Evolutionary conservation across 2,113 vertebrate species (phyloP).

Genomic region (Ptilorrhoa leucosticta): DNA sequence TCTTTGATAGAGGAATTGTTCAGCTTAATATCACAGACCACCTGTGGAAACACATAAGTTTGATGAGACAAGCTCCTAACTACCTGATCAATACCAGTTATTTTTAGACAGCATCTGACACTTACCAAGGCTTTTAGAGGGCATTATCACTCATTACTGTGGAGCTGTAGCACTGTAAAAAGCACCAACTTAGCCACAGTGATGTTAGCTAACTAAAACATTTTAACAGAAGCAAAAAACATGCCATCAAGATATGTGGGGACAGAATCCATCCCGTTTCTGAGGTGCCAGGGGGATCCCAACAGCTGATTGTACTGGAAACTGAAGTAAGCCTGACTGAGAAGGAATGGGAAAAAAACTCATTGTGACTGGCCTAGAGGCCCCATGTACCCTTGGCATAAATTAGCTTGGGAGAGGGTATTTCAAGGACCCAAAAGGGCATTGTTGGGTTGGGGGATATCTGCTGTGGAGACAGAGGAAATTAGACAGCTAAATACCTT

Average conservation of each 20-base stretch:
- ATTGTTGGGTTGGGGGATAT: background rate
- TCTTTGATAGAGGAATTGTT: background rate
- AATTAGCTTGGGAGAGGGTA: background rate
- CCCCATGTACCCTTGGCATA: background rate
- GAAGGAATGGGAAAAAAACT: background rate
- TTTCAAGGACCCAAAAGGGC: background rate
- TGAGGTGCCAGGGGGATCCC: background rate
- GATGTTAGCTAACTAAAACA: background rate
- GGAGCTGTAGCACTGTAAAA: background rate
- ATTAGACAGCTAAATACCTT: background rate
- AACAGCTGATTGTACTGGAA: background rate
- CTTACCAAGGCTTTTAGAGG: background rate
- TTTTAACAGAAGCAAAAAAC: background rate
- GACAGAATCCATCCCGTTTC: background rate
- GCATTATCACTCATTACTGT: background rate
- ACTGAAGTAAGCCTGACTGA: background rate
- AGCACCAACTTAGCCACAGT: background rate
- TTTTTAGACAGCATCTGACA: background rate
- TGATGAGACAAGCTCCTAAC: background rate
- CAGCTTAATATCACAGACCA: background rate
- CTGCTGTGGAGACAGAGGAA: background rate
- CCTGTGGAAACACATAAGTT: background rate
- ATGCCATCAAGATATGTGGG: background rate
- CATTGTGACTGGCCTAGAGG: background rate
- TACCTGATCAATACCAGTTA: background rate